Conservation (phyloP, 2,797 vertebrate species). For the Poeciliopsis presidionis region DNA sequence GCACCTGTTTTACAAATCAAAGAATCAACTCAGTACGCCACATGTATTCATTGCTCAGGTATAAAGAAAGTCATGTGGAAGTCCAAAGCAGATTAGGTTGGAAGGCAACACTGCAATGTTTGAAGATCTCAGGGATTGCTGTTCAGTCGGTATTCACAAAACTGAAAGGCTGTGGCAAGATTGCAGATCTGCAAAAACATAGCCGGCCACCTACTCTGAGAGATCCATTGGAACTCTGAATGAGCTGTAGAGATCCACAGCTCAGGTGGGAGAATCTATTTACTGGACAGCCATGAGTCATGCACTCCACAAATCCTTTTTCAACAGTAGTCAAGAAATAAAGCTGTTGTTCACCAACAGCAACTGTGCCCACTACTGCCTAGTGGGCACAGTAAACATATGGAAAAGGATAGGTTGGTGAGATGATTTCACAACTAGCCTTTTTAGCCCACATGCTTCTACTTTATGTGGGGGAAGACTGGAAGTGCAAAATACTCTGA, state of each 20-base stretch:
- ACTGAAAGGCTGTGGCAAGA: background rate
- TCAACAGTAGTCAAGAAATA: background rate
- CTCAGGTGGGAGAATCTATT: background rate
- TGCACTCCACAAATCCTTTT: background rate
- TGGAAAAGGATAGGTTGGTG: background rate
- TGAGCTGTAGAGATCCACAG: background rate
- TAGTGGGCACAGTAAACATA: background rate
- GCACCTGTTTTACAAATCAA: constrained; percentile 24
- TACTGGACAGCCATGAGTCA: background rate
- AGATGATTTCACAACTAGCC: background rate
- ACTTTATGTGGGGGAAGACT: background rate
- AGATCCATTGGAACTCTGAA: background rate
- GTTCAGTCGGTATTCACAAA: background rate
- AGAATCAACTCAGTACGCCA: constrained; percentile 15
- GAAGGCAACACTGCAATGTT: background rate
- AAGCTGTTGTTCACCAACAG: background rate
- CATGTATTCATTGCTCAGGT: background rate
- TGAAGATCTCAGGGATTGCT: background rate
- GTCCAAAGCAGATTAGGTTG: background rate
- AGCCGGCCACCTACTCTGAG: background rate
- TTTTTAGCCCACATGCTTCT: background rate
- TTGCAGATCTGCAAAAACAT: background rate
- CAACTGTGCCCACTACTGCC: too few relatives aligned
- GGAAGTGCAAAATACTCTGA: background rate
- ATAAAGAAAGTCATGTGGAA: background rate